These are phyloP conservation scores for Eledona agricola DNA, from an alignment of 2,888 invertebrate species.

Conservation along the genomic window DNA sequence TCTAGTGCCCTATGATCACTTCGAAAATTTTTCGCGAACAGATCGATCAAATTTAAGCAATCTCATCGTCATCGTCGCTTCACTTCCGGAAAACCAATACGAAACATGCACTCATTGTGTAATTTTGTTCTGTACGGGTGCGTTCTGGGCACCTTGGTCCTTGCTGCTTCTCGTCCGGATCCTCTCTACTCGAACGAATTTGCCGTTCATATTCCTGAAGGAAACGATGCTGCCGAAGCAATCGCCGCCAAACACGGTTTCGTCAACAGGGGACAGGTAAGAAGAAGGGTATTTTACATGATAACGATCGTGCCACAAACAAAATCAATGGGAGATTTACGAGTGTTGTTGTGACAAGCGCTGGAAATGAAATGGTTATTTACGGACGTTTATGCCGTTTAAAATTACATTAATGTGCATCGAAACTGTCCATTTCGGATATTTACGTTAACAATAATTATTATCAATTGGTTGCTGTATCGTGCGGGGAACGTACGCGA, in stretches of 20 bases:
- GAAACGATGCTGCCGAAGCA: constrained; percentile 73
- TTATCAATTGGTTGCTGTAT: constrained; percentile 9
- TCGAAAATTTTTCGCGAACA: constrained; percentile 14
- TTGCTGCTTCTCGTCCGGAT: constrained; percentile 31
- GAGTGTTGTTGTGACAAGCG: constrained; percentile 9
- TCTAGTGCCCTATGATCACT: constrained; percentile 29
- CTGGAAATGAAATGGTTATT: constrained; percentile 23
- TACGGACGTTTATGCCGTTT: constrained; percentile 16
- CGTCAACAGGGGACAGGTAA: constrained; percentile 88
- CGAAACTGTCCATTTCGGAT: constrained; percentile 17
- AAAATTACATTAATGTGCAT: constrained; percentile 23
- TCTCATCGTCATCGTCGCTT: constrained; percentile 19
- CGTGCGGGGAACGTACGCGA: too few relatives aligned
- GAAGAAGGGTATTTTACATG: too few relatives aligned
- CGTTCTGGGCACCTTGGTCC: constrained; percentile 37
- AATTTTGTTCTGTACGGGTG: constrained; percentile 45
- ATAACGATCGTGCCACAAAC: not conserved
- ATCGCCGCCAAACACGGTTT: constrained; percentile 88
- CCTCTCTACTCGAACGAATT: constrained; percentile 81
- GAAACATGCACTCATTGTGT: constrained; percentile 45
- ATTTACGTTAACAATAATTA: constrained; percentile 23
- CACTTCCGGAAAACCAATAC: constrained; percentile 9
- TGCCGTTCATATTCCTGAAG: constrained; percentile 85
- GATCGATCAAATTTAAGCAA: constrained; percentile 16
- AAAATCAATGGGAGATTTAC: constrained; percentile 18